Conservation (phyloP, 2,113 vertebrate genomes). For the Pyrgilauda ruficollis region DNA sequence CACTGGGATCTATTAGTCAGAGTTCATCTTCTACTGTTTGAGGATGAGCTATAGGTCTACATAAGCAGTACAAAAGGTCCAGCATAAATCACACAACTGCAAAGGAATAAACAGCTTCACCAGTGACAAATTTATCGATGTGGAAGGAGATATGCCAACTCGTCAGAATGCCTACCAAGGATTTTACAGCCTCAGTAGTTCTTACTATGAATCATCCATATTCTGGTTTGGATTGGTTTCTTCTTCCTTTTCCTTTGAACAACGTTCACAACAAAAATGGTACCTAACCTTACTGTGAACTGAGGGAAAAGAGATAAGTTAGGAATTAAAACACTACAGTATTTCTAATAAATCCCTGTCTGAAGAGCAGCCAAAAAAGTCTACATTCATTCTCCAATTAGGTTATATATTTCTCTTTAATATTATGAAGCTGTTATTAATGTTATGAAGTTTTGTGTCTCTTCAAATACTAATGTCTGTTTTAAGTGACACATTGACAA, state of each 20-base stretch:
- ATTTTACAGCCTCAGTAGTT: constrained; percentile 5
- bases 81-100: not conserved
- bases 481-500: constrained; percentile 3
- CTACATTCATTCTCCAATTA: constrained; percentile 19
- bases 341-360: constrained; percentile 21
- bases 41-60: constrained; percentile 34
- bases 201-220: not conserved
- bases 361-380: constrained; percentile 24
- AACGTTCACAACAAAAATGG: not conserved
- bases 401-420: constrained; percentile 36
- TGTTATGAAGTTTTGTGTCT: not conserved
- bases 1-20: constrained; percentile 8
- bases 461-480: not conserved
- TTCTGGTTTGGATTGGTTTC: not conserved
- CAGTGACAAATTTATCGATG: not conserved
- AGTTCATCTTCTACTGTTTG: constrained; percentile 4
- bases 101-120: not conserved
- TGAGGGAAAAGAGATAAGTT: not conserved
- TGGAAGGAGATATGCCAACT: constrained; percentile 31
- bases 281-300: not conserved
- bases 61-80: constrained; percentile 7
- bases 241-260: not conserved
- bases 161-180: not conserved
- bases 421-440: constrained; percentile 19
- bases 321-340: not conserved